Evolutionary conservation across 2,797 vertebrate genomes (phyloP).

Genomic region (Neomorphus geoffroyi): DNA sequence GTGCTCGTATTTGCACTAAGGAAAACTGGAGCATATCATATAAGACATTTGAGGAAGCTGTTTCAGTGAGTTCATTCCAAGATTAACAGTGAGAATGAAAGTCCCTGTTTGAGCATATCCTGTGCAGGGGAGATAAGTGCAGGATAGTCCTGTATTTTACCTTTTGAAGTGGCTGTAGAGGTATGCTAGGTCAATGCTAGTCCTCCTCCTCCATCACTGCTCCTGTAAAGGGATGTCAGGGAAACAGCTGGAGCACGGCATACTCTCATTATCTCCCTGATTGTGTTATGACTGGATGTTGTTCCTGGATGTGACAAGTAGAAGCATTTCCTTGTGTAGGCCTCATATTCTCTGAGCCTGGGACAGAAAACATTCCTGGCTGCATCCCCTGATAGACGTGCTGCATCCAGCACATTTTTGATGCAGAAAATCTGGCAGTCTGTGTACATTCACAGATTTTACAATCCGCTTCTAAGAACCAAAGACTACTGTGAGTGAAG

Average conservation of each 20-base stretch:
- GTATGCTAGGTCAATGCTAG: background rate
- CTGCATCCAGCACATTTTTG: slow-evolving; percentile 13
- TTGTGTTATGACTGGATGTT: slow-evolving; percentile 28
- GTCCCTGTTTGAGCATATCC: background rate
- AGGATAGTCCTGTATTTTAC: background rate
- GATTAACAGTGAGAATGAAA: background rate
- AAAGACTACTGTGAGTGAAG: background rate
- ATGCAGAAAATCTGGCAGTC: slow-evolving; percentile 16
- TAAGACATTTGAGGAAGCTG: background rate
- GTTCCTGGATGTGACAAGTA: background rate
- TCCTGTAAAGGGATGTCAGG: background rate
- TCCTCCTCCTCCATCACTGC: background rate
- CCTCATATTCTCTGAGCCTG: background rate
- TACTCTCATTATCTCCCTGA: background rate
- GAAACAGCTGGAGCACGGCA: background rate
- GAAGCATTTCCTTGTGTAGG: slow-evolving; percentile 23
- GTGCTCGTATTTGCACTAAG: background rate
- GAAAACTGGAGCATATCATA: background rate
- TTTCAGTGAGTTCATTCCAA: background rate
- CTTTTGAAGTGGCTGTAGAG: background rate
- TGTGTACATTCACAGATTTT: slow-evolving; percentile 18
- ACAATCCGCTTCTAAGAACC: background rate
- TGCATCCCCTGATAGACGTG: background rate
- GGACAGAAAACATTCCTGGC: slow-evolving; percentile 40
- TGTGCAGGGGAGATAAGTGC: background rate